Percentiles rank a stretch among this genome's conserved stretches.
These are phyloP conservation scores for Acanthurus tractus DNA, from an alignment of 2,797 vertebrate species.

Conservation along the genomic window DNA sequence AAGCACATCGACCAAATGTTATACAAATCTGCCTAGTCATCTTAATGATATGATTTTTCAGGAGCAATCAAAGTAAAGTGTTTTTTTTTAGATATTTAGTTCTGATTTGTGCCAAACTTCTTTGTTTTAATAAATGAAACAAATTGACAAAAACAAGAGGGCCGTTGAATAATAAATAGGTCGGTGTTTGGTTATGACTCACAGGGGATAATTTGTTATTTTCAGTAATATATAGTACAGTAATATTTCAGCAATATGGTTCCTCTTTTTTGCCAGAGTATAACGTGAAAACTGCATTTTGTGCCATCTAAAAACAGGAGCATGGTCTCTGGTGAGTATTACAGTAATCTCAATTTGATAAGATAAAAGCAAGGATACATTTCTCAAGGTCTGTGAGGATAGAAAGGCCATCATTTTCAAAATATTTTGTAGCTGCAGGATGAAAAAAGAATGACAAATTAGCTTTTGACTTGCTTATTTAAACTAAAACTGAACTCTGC, in stretches of 20 bases:
- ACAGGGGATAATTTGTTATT: not conserved
- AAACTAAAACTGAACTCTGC: slow-evolving; percentile 9
- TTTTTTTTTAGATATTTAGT: no score
- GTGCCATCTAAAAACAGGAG: not conserved
- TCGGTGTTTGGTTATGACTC: not conserved
- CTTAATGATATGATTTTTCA: not conserved
- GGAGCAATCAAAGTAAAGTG: not conserved
- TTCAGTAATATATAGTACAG: no score
- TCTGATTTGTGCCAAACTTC: no score
- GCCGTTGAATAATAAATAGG: not conserved
- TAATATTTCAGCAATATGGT: no score
- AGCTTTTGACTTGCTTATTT: not conserved
- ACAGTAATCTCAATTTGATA: slow-evolving; percentile 9
- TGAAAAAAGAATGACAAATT: slow-evolving; percentile 4
- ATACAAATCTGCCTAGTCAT: not conserved
- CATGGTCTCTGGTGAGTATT: not conserved
- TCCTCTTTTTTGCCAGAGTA: not conserved
- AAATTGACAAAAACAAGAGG: not conserved
- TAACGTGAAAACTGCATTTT: not conserved
- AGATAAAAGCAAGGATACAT: slow-evolving; percentile 13
- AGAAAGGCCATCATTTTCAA: not conserved
- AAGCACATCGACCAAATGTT: not conserved
- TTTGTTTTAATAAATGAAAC: no score
- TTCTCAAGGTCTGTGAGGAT: not conserved
- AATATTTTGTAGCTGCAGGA: not conserved